phyloP scores from a whole-genome alignment of 2,113 vertebrate genomes.

The Odobenus rosmarus region DNA sequence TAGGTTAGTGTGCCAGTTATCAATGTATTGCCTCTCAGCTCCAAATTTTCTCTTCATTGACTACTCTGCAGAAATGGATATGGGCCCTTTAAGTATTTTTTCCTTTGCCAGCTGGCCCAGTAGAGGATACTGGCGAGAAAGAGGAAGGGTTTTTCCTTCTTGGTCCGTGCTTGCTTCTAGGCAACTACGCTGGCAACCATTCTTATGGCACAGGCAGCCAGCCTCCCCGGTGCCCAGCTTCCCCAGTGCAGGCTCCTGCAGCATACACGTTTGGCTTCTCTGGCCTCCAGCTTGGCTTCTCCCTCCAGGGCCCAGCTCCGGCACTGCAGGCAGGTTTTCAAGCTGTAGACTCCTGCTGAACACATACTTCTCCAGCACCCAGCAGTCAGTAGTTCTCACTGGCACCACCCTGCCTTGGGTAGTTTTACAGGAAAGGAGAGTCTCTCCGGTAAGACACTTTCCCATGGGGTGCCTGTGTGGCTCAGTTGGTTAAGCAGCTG shows the following conservation, averaged over 20 bases:
- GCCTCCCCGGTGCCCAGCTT: background rate
- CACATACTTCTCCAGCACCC: background rate
- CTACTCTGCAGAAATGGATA: background rate
- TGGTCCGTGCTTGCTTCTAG: background rate
- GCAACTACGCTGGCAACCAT: background rate
- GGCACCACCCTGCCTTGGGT: background rate
- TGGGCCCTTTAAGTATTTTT: background rate
- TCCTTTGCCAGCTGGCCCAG: slow-evolving; percentile 3
- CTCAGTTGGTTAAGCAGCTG: too few species aligned
- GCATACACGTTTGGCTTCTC: background rate
- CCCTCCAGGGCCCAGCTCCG: background rate
- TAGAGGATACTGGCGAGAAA: slow-evolving; percentile 13
- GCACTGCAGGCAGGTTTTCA: background rate
- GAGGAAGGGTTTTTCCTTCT: background rate
- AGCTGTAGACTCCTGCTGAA: background rate
- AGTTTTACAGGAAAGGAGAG: background rate
- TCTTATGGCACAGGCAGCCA: background rate
- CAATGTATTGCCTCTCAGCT: slow-evolving; percentile 6
- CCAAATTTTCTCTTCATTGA: background rate
- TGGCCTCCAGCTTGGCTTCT: background rate
- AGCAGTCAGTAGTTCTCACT: background rate
- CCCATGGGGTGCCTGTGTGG: too few species aligned
- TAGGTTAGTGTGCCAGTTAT: background rate
- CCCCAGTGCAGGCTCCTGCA: background rate
- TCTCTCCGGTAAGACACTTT: background rate